These are phyloP conservation scores for Halichoeres trimaculatus DNA, from an alignment of 2,113 vertebrate species.

Conservation along the genomic window DNA sequence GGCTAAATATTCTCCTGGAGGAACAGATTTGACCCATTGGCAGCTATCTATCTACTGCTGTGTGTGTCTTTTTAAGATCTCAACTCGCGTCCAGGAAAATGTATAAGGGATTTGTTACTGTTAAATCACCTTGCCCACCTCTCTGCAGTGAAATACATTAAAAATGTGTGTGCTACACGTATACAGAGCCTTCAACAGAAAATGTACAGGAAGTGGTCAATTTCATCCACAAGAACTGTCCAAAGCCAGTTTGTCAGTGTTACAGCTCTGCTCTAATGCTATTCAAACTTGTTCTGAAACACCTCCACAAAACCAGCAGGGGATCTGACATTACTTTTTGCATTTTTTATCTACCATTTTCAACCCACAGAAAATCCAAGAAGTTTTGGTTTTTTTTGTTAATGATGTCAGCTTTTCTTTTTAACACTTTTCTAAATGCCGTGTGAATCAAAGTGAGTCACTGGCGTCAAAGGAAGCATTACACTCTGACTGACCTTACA, in stretches of 20 bases:
- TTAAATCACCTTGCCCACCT: neutral
- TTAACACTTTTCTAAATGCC: neutral
- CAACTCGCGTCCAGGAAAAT: neutral
- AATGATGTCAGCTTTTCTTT: neutral
- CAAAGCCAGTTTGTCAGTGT: neutral
- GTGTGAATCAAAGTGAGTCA: conserved; percentile 44
- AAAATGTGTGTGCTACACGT: neutral
- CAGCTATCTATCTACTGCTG: no score
- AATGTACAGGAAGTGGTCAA: neutral
- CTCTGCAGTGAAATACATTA: neutral
- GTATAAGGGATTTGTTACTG: neutral
- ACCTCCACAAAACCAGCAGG: neutral
- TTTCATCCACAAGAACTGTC: neutral
- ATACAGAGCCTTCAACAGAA: neutral
- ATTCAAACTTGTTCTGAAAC: neutral
- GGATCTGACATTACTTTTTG: neutral
- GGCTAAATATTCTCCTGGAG: neutral
- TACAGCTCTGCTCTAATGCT: neutral
- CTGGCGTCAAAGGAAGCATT: conserved; percentile 38
- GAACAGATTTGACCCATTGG: no score
- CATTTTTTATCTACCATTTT: neutral
- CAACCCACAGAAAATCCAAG: neutral
- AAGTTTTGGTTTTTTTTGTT: neutral
- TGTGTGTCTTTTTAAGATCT: neutral
- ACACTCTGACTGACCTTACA: conserved; percentile 33